These are phyloP conservation scores for Ploceus nigricollis DNA, from an alignment of 2,113 vertebrate species.

Conservation along the genomic window DNA sequence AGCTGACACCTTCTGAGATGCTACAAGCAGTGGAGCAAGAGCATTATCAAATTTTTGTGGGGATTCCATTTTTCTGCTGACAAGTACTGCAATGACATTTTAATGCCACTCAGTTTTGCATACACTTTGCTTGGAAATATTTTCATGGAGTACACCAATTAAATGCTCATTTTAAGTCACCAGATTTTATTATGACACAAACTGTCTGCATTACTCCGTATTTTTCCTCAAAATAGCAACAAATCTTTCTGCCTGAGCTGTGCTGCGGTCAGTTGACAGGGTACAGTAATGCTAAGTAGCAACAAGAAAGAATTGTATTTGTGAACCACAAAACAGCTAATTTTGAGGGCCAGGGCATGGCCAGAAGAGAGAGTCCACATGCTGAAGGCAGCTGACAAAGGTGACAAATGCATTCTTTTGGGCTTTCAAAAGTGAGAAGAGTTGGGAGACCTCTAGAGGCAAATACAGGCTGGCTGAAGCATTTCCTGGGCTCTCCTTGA, in stretches of 20 bases:
- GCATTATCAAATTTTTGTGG: background rate
- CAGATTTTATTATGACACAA: background rate
- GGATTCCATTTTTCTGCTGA: background rate
- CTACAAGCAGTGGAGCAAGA: background rate
- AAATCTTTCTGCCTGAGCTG: background rate
- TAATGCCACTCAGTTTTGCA: background rate
- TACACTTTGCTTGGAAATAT: background rate
- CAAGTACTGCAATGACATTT: background rate
- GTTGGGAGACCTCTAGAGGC: conserved; percentile 36
- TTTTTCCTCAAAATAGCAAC: background rate
- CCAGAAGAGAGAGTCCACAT: background rate
- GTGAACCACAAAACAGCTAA: background rate
- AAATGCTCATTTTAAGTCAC: background rate
- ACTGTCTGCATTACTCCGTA: background rate
- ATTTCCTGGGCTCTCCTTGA: background rate
- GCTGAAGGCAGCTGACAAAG: background rate
- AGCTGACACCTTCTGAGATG: background rate
- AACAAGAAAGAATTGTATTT: background rate
- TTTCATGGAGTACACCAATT: background rate
- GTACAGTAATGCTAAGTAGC: background rate
- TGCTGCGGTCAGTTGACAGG: background rate
- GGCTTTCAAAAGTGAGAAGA: background rate
- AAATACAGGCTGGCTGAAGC: background rate
- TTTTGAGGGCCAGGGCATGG: background rate
- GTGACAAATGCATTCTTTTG: fast-evolving